phyloP scores from a whole-genome alignment of 2,113 vertebrate species.

The Thunnus thynnus region DNA sequence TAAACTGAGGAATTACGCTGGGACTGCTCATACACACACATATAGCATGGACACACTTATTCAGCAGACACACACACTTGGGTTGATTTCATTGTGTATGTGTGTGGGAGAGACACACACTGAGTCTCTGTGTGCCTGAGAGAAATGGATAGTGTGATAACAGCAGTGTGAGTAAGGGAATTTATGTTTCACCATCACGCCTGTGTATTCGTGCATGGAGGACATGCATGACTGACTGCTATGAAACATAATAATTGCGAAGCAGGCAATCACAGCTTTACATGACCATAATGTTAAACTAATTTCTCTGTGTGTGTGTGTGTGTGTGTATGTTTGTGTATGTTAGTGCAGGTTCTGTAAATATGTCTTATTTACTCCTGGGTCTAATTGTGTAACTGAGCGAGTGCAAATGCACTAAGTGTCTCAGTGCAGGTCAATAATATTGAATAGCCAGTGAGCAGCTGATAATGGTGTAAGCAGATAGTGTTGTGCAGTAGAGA shows the following conservation, averaged over 20 bases:
- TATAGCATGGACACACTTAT: slow-evolving; percentile 21
- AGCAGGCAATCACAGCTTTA: neutral
- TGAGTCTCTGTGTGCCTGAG: neutral
- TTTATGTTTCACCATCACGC: neutral
- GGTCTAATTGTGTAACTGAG: slow-evolving; percentile 53
- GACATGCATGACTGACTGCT: slow-evolving; percentile 1
- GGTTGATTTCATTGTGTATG: neutral
- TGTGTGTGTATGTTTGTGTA: neutral
- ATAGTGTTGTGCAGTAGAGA: slow-evolving; percentile 44
- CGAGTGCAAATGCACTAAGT: slow-evolving; percentile 58
- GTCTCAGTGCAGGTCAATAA: slow-evolving; percentile 71
- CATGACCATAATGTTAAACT: neutral
- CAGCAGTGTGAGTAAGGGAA: neutral
- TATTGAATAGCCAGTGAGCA: slow-evolving; percentile 80
- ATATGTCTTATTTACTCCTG: slow-evolving; percentile 63
- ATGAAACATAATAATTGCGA: slow-evolving; percentile 19
- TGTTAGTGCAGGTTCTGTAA: neutral
- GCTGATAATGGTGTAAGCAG: slow-evolving; percentile 74
- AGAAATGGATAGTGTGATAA: slow-evolving; percentile 14
- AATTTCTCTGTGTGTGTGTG: neutral
- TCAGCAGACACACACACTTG: slow-evolving; percentile 17
- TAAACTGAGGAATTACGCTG: slow-evolving; percentile 82
- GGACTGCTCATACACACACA: slow-evolving; percentile 63
- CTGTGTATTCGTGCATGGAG: neutral
- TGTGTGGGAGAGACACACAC: slow-evolving; percentile 6